Evolutionary conservation across 2,113 vertebrate genomes (phyloP).

Genomic region (Porphyrio hochstetteri): DNA sequence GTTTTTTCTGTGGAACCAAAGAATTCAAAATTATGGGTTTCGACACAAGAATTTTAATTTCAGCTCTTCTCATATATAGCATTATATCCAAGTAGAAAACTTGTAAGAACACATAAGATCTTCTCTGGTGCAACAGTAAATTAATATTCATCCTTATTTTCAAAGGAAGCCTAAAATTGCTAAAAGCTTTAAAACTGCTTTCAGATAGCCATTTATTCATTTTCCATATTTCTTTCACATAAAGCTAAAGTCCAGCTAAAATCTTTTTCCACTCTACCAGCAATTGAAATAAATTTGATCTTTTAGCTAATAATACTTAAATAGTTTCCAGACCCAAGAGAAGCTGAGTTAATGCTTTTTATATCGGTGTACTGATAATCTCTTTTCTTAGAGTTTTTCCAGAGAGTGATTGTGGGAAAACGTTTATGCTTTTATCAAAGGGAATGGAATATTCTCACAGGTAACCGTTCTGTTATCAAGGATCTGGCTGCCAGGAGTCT

Average conservation of each 20-base stretch:
- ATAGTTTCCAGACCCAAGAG: no score
- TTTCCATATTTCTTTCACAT: not conserved
- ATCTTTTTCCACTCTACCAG: not conserved
- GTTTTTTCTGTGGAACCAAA: not conserved
- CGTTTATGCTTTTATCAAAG: no score
- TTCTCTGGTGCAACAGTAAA: not conserved
- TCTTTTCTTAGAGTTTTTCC: no score
- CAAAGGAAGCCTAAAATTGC: not conserved
- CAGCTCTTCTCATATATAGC: not conserved
- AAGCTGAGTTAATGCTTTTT: no score
- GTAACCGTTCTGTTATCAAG: no score
- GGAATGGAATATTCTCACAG: no score
- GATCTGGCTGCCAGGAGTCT: no score
- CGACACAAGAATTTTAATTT: not conserved
- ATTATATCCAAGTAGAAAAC: not conserved
- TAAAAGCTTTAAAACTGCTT: conserved; percentile 3
- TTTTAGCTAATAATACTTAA: conserved; percentile 15
- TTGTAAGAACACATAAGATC: not conserved
- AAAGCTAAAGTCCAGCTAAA: not conserved
- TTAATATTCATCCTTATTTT: not conserved
- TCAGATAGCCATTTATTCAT: not conserved
- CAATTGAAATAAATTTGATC: not conserved
- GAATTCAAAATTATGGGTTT: not conserved
- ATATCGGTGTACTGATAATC: no score
- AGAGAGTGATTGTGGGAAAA: no score